Evolutionary conservation across 2,113 vertebrate species (phyloP).

Genomic region (Crotalus viridis): DNA sequence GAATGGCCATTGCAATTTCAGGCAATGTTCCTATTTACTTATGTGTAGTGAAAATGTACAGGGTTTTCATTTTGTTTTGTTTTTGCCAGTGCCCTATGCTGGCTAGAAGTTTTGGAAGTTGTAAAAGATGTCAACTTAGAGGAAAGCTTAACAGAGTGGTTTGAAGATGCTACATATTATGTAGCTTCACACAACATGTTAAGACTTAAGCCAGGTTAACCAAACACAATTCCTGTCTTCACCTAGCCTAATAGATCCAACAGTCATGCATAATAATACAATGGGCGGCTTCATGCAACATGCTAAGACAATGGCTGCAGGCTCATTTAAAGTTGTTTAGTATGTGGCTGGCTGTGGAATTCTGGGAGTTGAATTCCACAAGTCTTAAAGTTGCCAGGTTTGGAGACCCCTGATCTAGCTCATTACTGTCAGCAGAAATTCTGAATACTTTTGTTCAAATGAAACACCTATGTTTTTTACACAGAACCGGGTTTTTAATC

Average conservation of each 20-base stretch:
- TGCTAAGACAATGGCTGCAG: background rate
- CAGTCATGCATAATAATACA: background rate
- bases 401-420: background rate
- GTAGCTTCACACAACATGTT: background rate
- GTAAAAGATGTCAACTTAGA: background rate
- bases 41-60: background rate
- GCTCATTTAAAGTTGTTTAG: background rate
- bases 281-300: background rate
- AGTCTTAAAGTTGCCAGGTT: background rate
- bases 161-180: background rate
- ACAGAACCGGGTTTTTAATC: background rate
- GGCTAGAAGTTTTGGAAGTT: background rate
- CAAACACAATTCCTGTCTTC: background rate
- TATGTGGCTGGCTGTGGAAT: background rate
- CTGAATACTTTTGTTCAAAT: background rate
- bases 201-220: background rate
- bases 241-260: background rate
- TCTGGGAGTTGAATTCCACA: background rate
- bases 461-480: background rate
- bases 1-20: constrained; percentile 45
- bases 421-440: background rate
- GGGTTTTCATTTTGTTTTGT: background rate
- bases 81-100: background rate
- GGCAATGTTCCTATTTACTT: constrained; percentile 24
- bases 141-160: background rate